Base-by-base conservation (phyloP, 2,888 invertebrate species). In the Mythimna loreyi region DNA sequence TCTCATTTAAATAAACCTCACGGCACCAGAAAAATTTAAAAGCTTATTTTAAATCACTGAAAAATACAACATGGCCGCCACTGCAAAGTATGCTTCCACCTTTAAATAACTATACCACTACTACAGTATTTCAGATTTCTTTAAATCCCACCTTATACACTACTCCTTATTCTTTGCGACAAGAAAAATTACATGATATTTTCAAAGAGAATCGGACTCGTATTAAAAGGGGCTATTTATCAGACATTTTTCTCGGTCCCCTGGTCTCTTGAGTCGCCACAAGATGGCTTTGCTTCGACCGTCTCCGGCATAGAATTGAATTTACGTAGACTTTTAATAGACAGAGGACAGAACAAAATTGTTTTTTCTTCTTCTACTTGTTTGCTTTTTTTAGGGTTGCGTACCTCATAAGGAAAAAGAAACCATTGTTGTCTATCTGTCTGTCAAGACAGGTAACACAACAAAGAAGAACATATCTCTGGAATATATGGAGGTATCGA, bases 201-300 rank as follows among this genome's bases (percentile, higher is more conserved):
- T 71, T 72, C 61, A 70, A 63, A 59, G 73, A 78, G 77, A 84
- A 81, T 78, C 66, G 60, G 73, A 78, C 69, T 77, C 78, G 40
- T 75, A 82, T 77, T 83, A 80, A 85, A 81, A 71, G 62, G 45
- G 72, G 72, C 77, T 85, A 75, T 86, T 84, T 85, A 85, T 82
- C 79, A 67, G 68, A 67, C 59, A 78, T 69, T 84, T 83, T 61
- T 82, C 68, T 72, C 52, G 53, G 67, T 78, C 77, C 13, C 59
- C 55, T 50, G 57, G 65, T 74, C 85, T 66, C 75, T 36, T 13
- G 81, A 69, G 86, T 78, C 43, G 58, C 72, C 58, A 45, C 68
- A 72, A 77, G 72, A 83, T 83, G 83, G 73, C 78, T 67, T 74
- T 62, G 70, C 68, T 72, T 72, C 75, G 49, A 60, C 78, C 60